Evolutionary conservation across 30 jellyfish, hydroid and myxozoan species (phyloP), one percentile per base, ranked within the genome.

Genomic region (Aurelia aurita): DNA sequence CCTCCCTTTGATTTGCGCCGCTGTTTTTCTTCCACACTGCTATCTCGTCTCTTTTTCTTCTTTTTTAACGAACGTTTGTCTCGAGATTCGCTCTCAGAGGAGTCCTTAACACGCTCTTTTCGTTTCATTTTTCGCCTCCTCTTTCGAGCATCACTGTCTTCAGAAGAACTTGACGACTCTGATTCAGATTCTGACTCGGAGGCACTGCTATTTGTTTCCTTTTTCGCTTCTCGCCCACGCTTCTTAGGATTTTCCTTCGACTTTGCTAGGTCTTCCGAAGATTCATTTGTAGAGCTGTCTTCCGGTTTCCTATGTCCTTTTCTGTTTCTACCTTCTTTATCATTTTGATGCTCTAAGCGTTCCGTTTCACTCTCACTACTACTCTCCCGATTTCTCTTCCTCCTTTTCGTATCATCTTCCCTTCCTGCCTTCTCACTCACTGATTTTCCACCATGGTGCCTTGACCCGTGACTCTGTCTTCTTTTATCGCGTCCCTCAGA

Each of bases 81-180:
- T 16, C 23, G 62, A 21, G 76, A 64, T 16, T 64, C 51, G 1
- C 51, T 39, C 16, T 39, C 51, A 5, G 51, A 39, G 15, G 51
- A 39, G 14, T 39, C 51, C 51, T 39, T 39, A 7, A 6, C 13
- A 8, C 51, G 51, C 51, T 39, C 51, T 39, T 39, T 39, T 39
- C 51, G 12, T 9, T 39, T 39, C 51, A 6, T 39, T 39, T 39
- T 39, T 39, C 51, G 51, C 51, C 16, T 39, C 9, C 51, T 39
- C 51, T 8, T 39, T 8, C 51, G 51, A 39, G 35, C 1, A 21
- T 74, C 75, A 61, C 74, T 55, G 18, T 74, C 86, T 14, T 57
- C 86, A n/a, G 75, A 45, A 10, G 86, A 74, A 39, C 51, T 39
- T 22, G 74, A 58, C 3, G 86, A 53, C 7, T 29, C 71, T 20